Base-by-base conservation (phyloP, 2,888 invertebrate genomes). In the Drosophila nr. medialis region DNA sequence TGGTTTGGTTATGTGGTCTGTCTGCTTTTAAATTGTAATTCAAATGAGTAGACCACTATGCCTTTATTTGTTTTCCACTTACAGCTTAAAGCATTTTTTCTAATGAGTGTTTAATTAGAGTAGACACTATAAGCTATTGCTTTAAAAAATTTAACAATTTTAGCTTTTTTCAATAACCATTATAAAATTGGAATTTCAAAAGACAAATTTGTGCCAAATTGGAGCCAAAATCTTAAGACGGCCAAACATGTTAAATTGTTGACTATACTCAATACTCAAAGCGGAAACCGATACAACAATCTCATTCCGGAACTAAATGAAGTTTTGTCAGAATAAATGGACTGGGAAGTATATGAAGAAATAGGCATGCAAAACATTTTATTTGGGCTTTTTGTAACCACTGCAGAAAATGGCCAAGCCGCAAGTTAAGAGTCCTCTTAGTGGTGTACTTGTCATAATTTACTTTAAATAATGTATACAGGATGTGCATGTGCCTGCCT, bases 391-490 rank as follows among this genome's bases (percentile, higher is more conserved):
- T 48, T 56, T 56, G 84, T 60, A 79, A 72, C 85, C 59, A 76
- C 62, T 81, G 79, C 64, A 60, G 10, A 58, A 56, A 81, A 79
- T 79, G 74, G 70, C 68, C 68, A 56, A 54, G 56, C 82, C 82
- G 53, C 82, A 76, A 72, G 60, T 38, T 64, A 53, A 67, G 66
- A 51, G 60, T 58, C 64, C 71, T 63, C 55, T 78, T 68, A 63
- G 82, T 65, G 71, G 62, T 48, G 40, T 66, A 71, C 58, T 76
- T 79, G 64, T 67, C 72, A 75, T 79, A 81, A 84, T 81, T 75
- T 76, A 72, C 60, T 81, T 74, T 72, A 72, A 84, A 82, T 82
- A 68, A 85, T 83, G 77, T 66, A 80, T 62, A 68, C 75, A 69
- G 55, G 59, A 71, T 70, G 76, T 81, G 81, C 76, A 77, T 62